A percentile compares a stretch with the other conserved stretches of the same genome.
Evolutionary conservation across 1,140 invertebrate species (phyloP).

Genomic region (Spodoptera frugiperda): DNA sequence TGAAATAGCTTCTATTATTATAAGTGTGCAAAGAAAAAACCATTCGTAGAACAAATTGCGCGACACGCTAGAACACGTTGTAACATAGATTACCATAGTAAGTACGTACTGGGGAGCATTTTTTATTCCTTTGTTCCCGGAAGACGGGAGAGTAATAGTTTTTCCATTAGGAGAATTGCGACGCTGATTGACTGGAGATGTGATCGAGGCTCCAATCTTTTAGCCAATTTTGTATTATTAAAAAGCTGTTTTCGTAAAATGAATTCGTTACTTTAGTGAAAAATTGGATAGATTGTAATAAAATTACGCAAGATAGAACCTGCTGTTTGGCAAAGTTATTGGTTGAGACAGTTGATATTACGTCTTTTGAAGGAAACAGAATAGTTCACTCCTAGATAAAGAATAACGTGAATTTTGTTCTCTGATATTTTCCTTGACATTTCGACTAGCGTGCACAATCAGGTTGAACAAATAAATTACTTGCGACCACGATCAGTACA

Average conservation of each 20-base stretch:
- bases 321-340: no score
- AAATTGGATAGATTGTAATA: slow-evolving; percentile 6
- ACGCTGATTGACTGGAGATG: slow-evolving; percentile 59
- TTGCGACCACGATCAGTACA: no score
- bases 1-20: slow-evolving; percentile 5
- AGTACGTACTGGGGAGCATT: slow-evolving; percentile 29
- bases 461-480: no score
- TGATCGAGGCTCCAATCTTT: slow-evolving; percentile 30
- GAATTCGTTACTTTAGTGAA: background rate
- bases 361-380: background rate
- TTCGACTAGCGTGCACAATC: no score
- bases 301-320: background rate
- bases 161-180: slow-evolving; percentile 60
- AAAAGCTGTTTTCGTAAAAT: slow-evolving; percentile 15
- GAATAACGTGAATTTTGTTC: no score
- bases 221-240: slow-evolving; percentile 22
- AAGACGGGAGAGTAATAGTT: slow-evolving; percentile 60
- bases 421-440: no score
- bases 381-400: no score
- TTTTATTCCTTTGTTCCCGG: slow-evolving; percentile 58
- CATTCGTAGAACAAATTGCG: slow-evolving; percentile 56
- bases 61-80: slow-evolving; percentile 43
- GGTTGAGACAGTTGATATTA: no score
- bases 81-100: slow-evolving; percentile 48
- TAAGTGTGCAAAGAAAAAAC: slow-evolving; percentile 26